phyloP scores from a whole-genome alignment of 2,888 invertebrate genomes.

The Pristionchus fissidentatus region DNA sequence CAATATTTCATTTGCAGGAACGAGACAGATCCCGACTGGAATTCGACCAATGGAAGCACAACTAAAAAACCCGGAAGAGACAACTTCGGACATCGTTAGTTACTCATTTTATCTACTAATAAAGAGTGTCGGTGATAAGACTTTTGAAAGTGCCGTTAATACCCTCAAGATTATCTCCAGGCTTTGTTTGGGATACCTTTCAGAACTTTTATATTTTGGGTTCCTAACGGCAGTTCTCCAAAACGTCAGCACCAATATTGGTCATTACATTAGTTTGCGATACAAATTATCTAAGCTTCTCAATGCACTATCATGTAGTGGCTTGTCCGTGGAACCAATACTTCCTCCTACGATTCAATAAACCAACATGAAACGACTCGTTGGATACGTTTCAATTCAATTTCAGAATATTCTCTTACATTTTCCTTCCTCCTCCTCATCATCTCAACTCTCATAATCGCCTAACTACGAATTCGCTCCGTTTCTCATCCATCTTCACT shows the following conservation, averaged over 20 bases:
- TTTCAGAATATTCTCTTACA: slow-evolving; percentile 25
- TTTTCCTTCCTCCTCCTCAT: neutral
- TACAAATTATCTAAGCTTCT: too few relatives aligned
- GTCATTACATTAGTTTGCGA: too few relatives aligned
- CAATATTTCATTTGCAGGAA: neutral
- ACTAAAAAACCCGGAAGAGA: neutral
- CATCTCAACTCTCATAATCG: neutral
- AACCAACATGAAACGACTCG: neutral
- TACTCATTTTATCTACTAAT: neutral
- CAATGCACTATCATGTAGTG: too few relatives aligned
- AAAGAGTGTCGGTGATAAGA: too few relatives aligned
- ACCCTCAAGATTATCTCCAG: neutral
- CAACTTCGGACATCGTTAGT: slow-evolving; percentile 25
- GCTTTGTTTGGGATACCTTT: neutral
- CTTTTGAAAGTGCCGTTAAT: too few relatives aligned
- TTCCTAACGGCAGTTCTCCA: too few relatives aligned
- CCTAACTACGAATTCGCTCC: neutral
- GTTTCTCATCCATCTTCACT: neutral
- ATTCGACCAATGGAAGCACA: neutral
- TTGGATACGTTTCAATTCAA: neutral
- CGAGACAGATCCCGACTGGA: slow-evolving; percentile 26
- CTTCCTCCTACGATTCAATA: slow-evolving; percentile 13
- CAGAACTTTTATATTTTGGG: too few relatives aligned
- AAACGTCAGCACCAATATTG: too few relatives aligned
- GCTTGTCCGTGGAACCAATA: too few relatives aligned